These are phyloP conservation scores for Eidolon dupreanum DNA, from an alignment of 2,797 vertebrate species.

Conservation along the genomic window DNA sequence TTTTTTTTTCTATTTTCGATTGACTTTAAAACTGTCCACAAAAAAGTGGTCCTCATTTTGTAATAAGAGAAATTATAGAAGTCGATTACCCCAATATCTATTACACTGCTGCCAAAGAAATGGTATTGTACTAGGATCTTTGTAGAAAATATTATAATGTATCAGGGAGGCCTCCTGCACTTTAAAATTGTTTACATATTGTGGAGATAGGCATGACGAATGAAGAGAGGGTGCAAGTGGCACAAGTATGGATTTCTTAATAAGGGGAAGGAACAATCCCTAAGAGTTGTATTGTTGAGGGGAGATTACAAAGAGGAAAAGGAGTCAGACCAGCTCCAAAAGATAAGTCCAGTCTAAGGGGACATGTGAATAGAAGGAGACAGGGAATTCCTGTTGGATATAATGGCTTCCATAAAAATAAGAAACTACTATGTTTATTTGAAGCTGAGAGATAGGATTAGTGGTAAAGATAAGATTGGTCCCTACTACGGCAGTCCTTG, in stretches of 20 bases:
- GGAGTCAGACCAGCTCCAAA: not conserved
- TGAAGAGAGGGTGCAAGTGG: not conserved
- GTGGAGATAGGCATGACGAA: not conserved
- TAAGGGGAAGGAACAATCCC: not conserved
- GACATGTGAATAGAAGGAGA: not conserved
- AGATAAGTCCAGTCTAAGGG: not conserved
- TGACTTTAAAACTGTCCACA: not conserved
- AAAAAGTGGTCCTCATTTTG: not conserved
- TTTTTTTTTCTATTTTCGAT: not conserved
- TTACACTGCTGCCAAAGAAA: not conserved
- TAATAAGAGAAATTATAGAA: not conserved
- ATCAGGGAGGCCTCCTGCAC: not conserved
- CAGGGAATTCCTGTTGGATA: not conserved
- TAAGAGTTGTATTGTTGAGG: not conserved
- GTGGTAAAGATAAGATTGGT: not conserved
- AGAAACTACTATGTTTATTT: not conserved
- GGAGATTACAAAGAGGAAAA: not conserved
- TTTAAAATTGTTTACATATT: not conserved
- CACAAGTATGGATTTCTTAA: not conserved
- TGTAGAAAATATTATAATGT: not conserved
- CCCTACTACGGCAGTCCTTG: not conserved
- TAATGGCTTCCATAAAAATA: not conserved
- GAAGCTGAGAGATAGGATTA: not conserved
- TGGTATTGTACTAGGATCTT: not conserved
- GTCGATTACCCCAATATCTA: not conserved